phyloP scores from a whole-genome alignment of 2,113 vertebrate genomes.

The Chionis minor region DNA sequence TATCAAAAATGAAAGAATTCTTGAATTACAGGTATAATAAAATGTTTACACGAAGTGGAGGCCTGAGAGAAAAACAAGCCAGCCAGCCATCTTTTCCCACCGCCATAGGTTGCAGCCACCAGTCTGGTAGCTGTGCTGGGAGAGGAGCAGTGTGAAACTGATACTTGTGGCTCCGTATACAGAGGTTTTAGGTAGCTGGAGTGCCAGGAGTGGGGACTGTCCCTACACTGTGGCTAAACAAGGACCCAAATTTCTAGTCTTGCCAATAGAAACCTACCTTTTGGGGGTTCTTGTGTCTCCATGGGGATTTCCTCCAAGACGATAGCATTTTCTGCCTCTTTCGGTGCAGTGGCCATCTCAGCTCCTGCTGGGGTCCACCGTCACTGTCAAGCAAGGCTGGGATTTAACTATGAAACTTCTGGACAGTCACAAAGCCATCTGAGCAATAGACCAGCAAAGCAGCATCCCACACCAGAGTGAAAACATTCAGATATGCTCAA shows the following conservation, averaged over 20 bases:
- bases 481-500: not conserved
- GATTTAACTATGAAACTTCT: not conserved
- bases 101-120: not conserved
- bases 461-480: not conserved
- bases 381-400: not conserved
- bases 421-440: not conserved
- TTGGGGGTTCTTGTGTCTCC: constrained; percentile 7
- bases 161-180: not conserved
- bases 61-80: not conserved
- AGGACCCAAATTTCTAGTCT: not conserved
- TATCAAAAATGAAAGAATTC: not conserved
- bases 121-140: not conserved
- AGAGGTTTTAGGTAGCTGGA: not conserved
- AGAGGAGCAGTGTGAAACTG: not conserved
- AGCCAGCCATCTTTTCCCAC: not conserved
- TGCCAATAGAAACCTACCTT: constrained; percentile 47
- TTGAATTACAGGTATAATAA: not conserved
- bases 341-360: constrained; percentile 48
- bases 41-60: not conserved
- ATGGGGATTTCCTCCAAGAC: constrained; percentile 51
- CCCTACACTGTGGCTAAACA: not conserved
- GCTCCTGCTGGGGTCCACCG: not conserved
- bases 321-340: constrained; percentile 27
- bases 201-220: not conserved
- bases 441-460: not conserved